Percentiles rank a stretch among this genome's conserved stretches.
Evolutionary conservation across 2,888 invertebrate genomes (phyloP).

Genomic region (Conops quadrifasciatus): DNA sequence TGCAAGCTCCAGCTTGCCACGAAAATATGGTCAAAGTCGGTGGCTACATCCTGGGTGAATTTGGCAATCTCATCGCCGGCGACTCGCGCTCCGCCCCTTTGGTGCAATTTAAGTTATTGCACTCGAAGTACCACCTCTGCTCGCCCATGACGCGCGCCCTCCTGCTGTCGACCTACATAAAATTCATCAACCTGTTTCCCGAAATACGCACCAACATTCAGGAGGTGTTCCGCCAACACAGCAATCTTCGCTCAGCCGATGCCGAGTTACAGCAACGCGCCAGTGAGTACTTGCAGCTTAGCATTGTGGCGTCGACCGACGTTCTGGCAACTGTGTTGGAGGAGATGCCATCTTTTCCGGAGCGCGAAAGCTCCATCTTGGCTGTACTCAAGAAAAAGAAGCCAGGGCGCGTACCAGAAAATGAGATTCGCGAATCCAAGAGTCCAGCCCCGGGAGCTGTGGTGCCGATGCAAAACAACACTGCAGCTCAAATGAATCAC

Average conservation of each 20-base stretch:
- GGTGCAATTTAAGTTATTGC: constrained; percentile 97
- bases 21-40: constrained; percentile 99
- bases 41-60: constrained; percentile 98
- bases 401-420: constrained; percentile 92
- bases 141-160: constrained; percentile 96
- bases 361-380: constrained; percentile 96
- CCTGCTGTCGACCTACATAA: constrained; percentile 96
- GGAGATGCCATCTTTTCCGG: constrained; percentile 99
- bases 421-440: constrained; percentile 83
- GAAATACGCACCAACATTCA: constrained; percentile 97
- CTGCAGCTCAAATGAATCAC: constrained; percentile 65
- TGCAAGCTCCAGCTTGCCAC: constrained; percentile 99
- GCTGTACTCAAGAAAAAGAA: constrained; percentile 99
- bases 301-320: constrained; percentile 95
- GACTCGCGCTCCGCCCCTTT: constrained; percentile 96
- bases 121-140: constrained; percentile 99
- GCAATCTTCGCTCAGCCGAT: constrained; percentile 96
- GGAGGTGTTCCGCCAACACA: constrained; percentile 92
- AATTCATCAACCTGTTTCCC: constrained; percentile 98
- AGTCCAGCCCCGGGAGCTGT: constrained; percentile 71
- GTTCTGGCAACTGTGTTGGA: constrained; percentile 97
- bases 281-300: constrained; percentile 96
- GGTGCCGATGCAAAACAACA: constrained; percentile 61
- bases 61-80: constrained; percentile 99
- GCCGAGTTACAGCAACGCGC: constrained; percentile 98